Evolutionary conservation across 2,797 vertebrate species (phyloP).

Genomic region (Chaenodraco wilsoni): DNA sequence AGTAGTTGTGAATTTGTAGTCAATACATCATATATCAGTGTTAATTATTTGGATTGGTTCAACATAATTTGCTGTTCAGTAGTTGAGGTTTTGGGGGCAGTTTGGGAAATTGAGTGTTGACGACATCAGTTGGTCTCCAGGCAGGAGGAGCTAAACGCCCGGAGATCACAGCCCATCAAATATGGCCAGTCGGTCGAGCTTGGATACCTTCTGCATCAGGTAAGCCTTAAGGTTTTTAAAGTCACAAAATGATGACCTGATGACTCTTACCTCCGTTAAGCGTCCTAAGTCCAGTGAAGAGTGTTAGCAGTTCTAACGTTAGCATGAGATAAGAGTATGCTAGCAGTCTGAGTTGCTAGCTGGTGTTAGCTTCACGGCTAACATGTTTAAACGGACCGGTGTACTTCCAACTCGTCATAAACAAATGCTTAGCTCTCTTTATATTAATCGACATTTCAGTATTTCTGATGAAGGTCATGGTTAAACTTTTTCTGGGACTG

Average conservation of each 20-base stretch:
- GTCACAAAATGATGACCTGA: no score
- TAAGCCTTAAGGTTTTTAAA: constrained; percentile 8
- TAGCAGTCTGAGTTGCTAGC: constrained; percentile 35
- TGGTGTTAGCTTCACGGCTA: constrained; percentile 38
- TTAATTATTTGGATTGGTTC: no score
- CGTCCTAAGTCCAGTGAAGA: neutral
- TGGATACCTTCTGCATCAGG: constrained; percentile 18
- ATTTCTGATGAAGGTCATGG: accelerated
- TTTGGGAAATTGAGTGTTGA: neutral
- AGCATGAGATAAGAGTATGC: neutral
- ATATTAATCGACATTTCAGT: neutral
- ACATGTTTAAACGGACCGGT: neutral
- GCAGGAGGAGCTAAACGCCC: constrained; percentile 52
- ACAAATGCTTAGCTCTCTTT: accelerated
- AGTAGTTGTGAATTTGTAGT: no score
- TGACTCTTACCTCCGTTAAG: neutral
- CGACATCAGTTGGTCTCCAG: neutral
- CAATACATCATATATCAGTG: no score
- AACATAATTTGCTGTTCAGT: neutral
- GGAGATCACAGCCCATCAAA: neutral
- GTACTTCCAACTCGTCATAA: neutral
- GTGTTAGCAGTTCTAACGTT: neutral
- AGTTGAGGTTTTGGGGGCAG: neutral
- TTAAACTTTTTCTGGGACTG: accelerated
- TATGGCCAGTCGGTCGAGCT: constrained; percentile 1